Percentiles rank a stretch among this genome's conserved stretches.
Evolutionary conservation across 2,113 vertebrate species (phyloP).

Genomic region (Carlito syrichta): DNA sequence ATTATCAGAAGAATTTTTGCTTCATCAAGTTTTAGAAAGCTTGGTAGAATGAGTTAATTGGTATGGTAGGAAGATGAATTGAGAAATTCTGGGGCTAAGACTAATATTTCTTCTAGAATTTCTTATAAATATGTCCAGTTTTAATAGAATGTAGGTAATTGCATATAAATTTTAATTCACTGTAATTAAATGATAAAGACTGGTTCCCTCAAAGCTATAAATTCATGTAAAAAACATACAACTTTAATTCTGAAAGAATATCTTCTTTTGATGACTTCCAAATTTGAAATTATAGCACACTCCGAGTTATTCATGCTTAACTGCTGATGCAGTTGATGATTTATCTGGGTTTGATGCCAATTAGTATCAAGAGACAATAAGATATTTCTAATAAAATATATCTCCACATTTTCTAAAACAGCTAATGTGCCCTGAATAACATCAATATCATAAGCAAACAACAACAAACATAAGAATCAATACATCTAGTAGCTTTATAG

Average conservation of each 20-base stretch:
- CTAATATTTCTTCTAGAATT: background rate
- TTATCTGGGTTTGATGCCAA: background rate
- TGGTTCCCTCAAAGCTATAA: background rate
- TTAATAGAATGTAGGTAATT: background rate
- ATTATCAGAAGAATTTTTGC: background rate
- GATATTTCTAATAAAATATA: background rate
- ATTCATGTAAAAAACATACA: background rate
- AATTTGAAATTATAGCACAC: background rate
- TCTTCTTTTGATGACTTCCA: background rate
- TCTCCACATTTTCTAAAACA: background rate
- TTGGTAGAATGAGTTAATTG: background rate
- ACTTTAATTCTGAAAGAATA: background rate
- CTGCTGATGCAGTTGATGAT: background rate
- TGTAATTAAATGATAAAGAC: background rate
- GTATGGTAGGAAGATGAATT: background rate
- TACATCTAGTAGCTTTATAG: background rate
- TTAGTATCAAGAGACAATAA: background rate
- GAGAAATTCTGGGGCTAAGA: background rate
- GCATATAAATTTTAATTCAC: background rate
- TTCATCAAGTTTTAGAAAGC: background rate
- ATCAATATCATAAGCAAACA: background rate
- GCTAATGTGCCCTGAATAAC: background rate
- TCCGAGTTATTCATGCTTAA: background rate
- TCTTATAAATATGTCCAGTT: background rate
- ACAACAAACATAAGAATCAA: background rate